Conservation (phyloP, 2,888 invertebrate species). For the Terebella lapidaria region DNA sequence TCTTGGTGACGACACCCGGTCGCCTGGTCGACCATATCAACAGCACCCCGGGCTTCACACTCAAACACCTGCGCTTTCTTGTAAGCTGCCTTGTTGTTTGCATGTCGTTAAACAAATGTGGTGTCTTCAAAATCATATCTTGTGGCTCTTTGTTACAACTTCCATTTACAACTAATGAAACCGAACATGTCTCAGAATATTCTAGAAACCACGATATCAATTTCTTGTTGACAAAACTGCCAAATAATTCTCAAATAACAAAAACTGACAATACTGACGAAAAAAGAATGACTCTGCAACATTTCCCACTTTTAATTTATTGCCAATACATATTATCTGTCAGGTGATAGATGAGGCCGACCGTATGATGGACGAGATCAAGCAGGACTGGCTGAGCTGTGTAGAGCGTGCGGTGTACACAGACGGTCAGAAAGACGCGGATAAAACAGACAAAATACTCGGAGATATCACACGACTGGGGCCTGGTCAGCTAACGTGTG, state of each 20-base stretch:
- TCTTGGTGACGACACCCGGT: constrained; percentile 89
- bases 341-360: constrained; percentile 94
- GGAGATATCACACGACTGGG: background rate
- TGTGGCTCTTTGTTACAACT: no score
- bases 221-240: no score
- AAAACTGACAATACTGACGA: no score
- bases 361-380: constrained; percentile 82
- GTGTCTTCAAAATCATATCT: no score
- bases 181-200: no score
- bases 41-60: constrained; percentile 61
- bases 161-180: no score
- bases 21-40: constrained; percentile 86
- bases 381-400: constrained; percentile 84
- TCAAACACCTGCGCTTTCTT: constrained; percentile 44
- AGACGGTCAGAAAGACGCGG: background rate
- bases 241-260: no score
- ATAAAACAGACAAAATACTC: background rate
- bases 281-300: no score
- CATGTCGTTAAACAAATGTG: no score
- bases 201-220: no score
- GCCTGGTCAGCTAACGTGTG: background rate
- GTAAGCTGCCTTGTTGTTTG: constrained; percentile 29
- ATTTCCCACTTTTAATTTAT: no score
- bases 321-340: no score
- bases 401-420: constrained; percentile 60